A percentile compares a stretch with the other conserved stretches of the same genome.
Conservation (phyloP, 2,113 vertebrate genomes). For the Tachycineta bicolor region DNA sequence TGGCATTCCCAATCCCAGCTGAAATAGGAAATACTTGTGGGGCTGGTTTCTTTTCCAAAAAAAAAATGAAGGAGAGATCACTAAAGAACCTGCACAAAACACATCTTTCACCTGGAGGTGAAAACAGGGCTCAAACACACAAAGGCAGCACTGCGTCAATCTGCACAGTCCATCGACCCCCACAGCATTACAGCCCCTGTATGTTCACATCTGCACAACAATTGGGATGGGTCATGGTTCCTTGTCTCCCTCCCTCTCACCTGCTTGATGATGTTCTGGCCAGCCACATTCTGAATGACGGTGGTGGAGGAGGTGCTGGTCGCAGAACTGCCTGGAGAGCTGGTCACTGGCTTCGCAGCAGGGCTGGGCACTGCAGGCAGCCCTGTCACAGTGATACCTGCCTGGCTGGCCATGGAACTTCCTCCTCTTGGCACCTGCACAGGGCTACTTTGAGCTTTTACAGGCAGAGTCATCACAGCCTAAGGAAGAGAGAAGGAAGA, state of each 20-base stretch:
- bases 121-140: background rate
- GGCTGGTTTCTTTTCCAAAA: background rate
- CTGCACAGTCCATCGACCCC: background rate
- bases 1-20: background rate
- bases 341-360: conserved; percentile 79
- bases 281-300: conserved; percentile 85
- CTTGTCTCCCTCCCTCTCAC: conserved; percentile 55
- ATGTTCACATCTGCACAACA: background rate
- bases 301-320: conserved; percentile 77
- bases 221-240: accelerated
- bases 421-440: conserved; percentile 78
- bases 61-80: background rate
- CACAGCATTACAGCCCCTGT: background rate
- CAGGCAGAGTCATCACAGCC: conserved; percentile 88
- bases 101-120: accelerated
- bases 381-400: conserved; percentile 79
- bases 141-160: background rate
- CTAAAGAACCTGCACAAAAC: background rate
- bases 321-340: conserved; percentile 80
- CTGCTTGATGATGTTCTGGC: conserved; percentile 94
- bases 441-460: conserved; percentile 83
- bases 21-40: accelerated
- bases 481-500: conserved; percentile 40
- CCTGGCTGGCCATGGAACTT: conserved; percentile 54
- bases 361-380: conserved; percentile 76